A percentile compares a stretch with the other conserved stretches of the same genome.
Conservation (phyloP, 2,888 invertebrate species). For the Resseliella maxima region DNA sequence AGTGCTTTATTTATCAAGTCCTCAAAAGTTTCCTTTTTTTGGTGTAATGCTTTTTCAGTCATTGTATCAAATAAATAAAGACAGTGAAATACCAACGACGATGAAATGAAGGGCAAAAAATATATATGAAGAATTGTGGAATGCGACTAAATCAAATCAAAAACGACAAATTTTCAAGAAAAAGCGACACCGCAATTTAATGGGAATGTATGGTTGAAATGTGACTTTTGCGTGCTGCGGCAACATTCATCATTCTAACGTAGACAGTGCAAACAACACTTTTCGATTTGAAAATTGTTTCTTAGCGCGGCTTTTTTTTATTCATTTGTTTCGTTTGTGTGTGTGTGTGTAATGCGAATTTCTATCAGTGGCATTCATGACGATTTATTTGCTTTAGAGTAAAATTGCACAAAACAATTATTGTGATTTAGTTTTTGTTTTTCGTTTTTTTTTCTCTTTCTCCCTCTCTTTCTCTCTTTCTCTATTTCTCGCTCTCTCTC, state of each 20-base stretch:
- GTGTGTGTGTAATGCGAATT: neutral
- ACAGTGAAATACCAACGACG: no score
- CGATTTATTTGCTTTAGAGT: neutral
- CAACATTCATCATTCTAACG: slow-evolving; percentile 16
- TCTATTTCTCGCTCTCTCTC: no score
- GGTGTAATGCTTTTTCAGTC: neutral
- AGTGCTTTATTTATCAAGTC: slow-evolving; percentile 43
- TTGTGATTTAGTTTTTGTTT: neutral
- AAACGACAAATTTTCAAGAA: slow-evolving; percentile 38
- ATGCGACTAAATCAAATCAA: slow-evolving; percentile 4
- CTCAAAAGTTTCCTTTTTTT: neutral
- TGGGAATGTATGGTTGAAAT: slow-evolving; percentile 53
- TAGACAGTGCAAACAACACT: slow-evolving; percentile 49
- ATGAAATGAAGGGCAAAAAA: no score
- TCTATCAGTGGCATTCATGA: neutral
- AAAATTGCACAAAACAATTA: slow-evolving; percentile 7
- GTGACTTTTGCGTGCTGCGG: slow-evolving; percentile 34
- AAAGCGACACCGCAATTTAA: slow-evolving; percentile 51
- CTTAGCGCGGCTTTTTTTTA: neutral
- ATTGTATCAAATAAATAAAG: neutral
- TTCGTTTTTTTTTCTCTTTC: no score
- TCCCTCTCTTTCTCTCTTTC: no score
- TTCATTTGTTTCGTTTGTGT: neutral
- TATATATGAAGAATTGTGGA: neutral
- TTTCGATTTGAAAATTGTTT: slow-evolving; percentile 5